Conservation (phyloP, 2,888 invertebrate species). For the Brachypterus glaber region DNA sequence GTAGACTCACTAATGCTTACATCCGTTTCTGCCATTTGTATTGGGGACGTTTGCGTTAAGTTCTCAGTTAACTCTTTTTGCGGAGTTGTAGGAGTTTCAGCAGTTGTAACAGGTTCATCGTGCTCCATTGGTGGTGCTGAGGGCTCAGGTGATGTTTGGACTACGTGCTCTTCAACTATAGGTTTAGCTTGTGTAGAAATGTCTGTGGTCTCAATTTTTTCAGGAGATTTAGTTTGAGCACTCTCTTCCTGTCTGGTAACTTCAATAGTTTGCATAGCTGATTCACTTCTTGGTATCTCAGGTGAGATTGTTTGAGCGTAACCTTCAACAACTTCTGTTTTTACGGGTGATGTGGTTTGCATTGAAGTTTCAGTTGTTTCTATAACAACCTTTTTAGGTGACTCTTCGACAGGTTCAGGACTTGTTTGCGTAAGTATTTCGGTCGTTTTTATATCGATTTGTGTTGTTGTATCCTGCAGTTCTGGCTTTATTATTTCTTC, state of each 20-base stretch:
- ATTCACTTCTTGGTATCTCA: conserved; percentile 30
- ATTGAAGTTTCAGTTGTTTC: conserved; percentile 33
- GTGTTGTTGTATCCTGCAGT: conserved; percentile 39
- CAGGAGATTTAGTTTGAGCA: conserved; percentile 41
- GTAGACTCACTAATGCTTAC: conserved; percentile 21
- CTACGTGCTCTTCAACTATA: conserved; percentile 33
- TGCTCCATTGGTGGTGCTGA: conserved; percentile 25
- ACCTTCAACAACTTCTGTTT: conserved; percentile 30
- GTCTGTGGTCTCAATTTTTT: conserved; percentile 28
- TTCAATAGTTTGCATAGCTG: conserved; percentile 35
- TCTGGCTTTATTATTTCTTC: conserved; percentile 36
- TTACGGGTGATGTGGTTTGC: conserved; percentile 39
- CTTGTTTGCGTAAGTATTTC: conserved; percentile 44
- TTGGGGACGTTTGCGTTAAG: conserved; percentile 22
- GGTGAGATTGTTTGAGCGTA: conserved; percentile 28
- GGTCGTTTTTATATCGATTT: conserved; percentile 36
- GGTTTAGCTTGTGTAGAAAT: conserved; percentile 27
- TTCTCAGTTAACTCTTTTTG: conserved; percentile 9
- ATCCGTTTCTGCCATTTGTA: conserved; percentile 17
- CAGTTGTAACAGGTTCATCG: conserved; percentile 5
- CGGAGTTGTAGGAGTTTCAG: conserved; percentile 13
- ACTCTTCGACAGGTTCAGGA: conserved; percentile 21
- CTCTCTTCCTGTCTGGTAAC: conserved; percentile 32
- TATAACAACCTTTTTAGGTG: conserved; percentile 22
- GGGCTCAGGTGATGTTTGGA: conserved; percentile 47